Evolutionary conservation across 2,888 invertebrate genomes (phyloP).

Genomic region (Sinodicranocentrus sp.): DNA sequence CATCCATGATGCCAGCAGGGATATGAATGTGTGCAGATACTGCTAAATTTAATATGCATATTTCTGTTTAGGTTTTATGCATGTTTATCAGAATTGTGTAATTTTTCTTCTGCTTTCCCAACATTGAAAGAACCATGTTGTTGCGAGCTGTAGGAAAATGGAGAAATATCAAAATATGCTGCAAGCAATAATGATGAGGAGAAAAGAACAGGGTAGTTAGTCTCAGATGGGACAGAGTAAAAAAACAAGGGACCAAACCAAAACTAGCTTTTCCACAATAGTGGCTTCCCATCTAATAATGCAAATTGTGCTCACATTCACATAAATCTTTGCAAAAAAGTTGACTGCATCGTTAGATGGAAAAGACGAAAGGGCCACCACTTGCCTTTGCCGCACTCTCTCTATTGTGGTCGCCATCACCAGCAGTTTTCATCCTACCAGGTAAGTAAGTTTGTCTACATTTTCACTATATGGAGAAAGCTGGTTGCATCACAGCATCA

Average conservation of each 20-base stretch:
- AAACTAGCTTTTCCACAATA: constrained; percentile 40
- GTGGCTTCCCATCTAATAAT: constrained; percentile 62
- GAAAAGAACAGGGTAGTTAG: too few species aligned
- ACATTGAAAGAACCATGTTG: background rate
- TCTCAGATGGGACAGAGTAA: too few species aligned
- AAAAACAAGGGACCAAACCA: constrained; percentile 9
- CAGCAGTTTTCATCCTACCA: constrained; percentile 21
- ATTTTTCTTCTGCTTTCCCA: constrained; percentile 26
- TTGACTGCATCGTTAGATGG: constrained; percentile 43
- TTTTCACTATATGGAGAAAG: constrained; percentile 3
- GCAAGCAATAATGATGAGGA: too few species aligned
- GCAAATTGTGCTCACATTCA: constrained; percentile 60
- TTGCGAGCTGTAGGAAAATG: constrained; percentile 11
- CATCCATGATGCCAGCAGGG: too few species aligned
- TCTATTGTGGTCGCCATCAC: constrained; percentile 4
- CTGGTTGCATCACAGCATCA: constrained; percentile 11
- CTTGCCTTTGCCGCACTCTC: too few species aligned
- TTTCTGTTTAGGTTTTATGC: constrained; percentile 29
- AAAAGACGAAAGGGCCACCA: background rate
- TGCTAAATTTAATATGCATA: constrained; percentile 19
- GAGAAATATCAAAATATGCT: background rate
- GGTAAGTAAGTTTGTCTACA: constrained; percentile 17
- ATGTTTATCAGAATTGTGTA: constrained; percentile 31
- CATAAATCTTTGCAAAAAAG: constrained; percentile 54
- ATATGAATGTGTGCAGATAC: background rate